Evolutionary conservation across 2,113 vertebrate genomes (phyloP).

Genomic region (Rhodinocichla rosea): DNA sequence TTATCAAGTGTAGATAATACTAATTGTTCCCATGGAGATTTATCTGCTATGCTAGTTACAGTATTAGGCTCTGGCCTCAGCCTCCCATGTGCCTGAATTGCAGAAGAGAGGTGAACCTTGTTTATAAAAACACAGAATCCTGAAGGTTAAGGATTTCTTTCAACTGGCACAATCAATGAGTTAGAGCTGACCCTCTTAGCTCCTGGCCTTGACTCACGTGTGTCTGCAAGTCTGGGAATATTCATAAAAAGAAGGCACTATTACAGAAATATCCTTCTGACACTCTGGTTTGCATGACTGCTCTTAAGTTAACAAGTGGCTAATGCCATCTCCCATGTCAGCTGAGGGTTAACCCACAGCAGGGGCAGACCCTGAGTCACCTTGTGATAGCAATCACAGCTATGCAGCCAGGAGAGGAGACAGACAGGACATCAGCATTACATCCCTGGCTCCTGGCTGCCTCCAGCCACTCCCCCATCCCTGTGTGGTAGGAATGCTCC

Average conservation of each 20-base stretch:
- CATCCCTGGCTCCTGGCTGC: neutral
- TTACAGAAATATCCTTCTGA: constrained; percentile 13
- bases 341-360: neutral
- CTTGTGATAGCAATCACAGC: neutral
- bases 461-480: neutral
- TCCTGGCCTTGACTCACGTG: neutral
- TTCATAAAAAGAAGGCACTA: neutral
- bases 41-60: constrained; percentile 56
- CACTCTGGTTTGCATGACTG: neutral
- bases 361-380: constrained; percentile 11
- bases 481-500: neutral
- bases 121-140: constrained; percentile 37
- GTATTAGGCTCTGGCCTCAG: constrained; percentile 46
- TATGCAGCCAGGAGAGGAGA: neutral
- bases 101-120: constrained; percentile 32
- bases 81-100: constrained; percentile 36
- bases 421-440: neutral
- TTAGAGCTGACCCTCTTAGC: neutral
- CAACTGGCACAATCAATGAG: neutral
- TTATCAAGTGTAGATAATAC: constrained; percentile 72
- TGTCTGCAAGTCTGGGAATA: neutral
- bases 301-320: neutral
- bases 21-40: constrained; percentile 74
- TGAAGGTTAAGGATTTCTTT: constrained; percentile 30
- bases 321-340: constrained; percentile 19